A percentile compares a stretch with the other conserved stretches of the same genome.
phyloP scores from a whole-genome alignment of 2,113 vertebrate species.

The Oplegnathus fasciatus region DNA sequence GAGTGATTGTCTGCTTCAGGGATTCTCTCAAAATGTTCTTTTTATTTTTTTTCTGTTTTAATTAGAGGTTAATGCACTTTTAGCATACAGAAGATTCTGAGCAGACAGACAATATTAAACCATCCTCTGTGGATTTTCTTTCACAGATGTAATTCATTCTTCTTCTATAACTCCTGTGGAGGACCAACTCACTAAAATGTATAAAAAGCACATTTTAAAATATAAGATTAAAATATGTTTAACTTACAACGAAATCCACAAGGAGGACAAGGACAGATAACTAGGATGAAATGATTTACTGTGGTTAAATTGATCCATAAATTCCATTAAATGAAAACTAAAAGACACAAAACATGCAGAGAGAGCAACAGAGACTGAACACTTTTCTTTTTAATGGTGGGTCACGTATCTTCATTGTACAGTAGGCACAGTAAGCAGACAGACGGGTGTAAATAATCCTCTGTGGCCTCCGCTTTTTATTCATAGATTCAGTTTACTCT shows the following conservation, averaged over 20 bases:
- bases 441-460: constrained; percentile 74
- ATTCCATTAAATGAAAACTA: constrained; percentile 3
- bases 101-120: constrained; percentile 9
- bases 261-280: not conserved
- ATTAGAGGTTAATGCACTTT: constrained; percentile 43
- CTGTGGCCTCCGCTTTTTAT: constrained; percentile 67
- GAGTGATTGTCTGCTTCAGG: constrained; percentile 45
- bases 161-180: not conserved
- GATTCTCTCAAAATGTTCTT: constrained; percentile 13
- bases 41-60: constrained; percentile 26
- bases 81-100: not conserved
- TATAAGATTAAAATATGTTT: not conserved
- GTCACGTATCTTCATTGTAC: constrained; percentile 40
- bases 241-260: not conserved
- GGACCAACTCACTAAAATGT: constrained; percentile 2
- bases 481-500: constrained; percentile 78
- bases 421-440: constrained; percentile 62
- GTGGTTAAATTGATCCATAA: not conserved
- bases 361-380: constrained; percentile 10
- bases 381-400: constrained; percentile 1
- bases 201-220: not conserved
- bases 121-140: constrained; percentile 12
- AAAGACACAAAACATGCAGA: not conserved
- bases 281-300: not conserved
- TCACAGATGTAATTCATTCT: constrained; percentile 11